A percentile compares a stretch with the other conserved stretches of the same genome.
Conservation (phyloP, 2,113 vertebrate species). For the Amphilophus citrinellus region DNA sequence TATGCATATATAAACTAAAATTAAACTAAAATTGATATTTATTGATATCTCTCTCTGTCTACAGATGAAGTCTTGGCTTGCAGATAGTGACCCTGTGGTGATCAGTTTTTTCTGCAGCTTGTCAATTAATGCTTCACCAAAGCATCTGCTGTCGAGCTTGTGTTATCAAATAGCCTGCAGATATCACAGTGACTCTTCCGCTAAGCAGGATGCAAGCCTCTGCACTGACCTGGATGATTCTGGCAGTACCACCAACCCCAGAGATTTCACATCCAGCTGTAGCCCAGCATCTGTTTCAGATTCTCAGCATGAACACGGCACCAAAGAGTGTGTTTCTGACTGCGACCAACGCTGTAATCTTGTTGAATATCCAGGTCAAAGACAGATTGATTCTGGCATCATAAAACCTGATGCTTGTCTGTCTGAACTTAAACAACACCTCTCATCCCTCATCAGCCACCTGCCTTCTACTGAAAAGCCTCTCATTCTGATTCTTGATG, state of each 20-base stretch:
- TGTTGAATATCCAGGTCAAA: not conserved
- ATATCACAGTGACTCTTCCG: constrained; percentile 43
- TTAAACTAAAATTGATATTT: not conserved
- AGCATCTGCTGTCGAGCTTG: constrained; percentile 70
- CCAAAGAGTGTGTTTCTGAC: not conserved
- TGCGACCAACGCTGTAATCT: not conserved
- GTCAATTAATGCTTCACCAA: constrained; percentile 44
- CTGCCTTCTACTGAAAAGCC: constrained; percentile 66
- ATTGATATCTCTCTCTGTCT: constrained; percentile 14
- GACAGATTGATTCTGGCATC: not conserved
- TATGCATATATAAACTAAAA: not conserved
- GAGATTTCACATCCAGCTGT: not conserved
- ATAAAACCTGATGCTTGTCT: constrained; percentile 34
- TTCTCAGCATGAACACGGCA: not conserved
- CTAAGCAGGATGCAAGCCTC: not conserved
- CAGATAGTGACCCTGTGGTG: constrained; percentile 73
- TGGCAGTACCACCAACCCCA: not conserved
- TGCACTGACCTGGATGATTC: not conserved
- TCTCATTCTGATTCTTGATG: constrained; percentile 79
- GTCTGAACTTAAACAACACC: constrained; percentile 61
- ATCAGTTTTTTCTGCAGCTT: constrained; percentile 70
- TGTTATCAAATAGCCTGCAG: constrained; percentile 70
- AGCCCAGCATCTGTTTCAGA: not conserved
- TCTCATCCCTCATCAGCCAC: constrained; percentile 70
- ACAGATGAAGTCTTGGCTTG: constrained; percentile 80